Conservation (phyloP, 1,140 invertebrate genomes). For the Formica selysi region DNA sequence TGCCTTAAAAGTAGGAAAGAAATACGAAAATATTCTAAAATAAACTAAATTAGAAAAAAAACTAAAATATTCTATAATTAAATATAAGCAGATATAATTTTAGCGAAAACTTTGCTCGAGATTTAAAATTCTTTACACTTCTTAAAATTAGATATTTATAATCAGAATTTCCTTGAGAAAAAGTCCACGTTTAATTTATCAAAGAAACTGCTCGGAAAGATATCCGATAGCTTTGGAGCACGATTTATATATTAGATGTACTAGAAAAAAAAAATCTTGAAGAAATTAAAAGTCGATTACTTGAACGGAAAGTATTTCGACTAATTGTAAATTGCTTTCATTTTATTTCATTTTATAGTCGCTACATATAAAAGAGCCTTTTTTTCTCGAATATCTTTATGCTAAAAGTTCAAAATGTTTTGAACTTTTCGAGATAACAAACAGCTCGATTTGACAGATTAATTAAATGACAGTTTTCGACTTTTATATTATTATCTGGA, state of each 20-base stretch:
- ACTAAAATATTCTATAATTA: neutral
- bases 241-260: neutral
- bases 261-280: slow-evolving; percentile 5
- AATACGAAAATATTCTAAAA: neutral
- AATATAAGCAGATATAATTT: neutral
- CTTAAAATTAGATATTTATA: neutral
- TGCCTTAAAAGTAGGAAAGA: neutral
- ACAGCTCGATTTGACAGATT: neutral
- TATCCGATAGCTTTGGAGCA: neutral
- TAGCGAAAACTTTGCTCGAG: neutral
- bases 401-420: neutral
- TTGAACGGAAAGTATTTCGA: neutral
- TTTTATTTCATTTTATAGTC: neutral
- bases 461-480: slow-evolving; percentile 10
- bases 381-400: neutral
- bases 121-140: neutral
- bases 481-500: neutral
- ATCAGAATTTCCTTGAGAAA: neutral
- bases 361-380: no score
- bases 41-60: no score
- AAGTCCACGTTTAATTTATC: neutral
- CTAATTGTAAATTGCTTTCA: neutral
- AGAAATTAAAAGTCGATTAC: neutral
- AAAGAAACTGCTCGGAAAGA: neutral
- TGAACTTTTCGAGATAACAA: neutral